A percentile compares a stretch with the other conserved stretches of the same genome.
Conservation (phyloP, 2,113 vertebrate species). For the Anthoscopus minutus region DNA sequence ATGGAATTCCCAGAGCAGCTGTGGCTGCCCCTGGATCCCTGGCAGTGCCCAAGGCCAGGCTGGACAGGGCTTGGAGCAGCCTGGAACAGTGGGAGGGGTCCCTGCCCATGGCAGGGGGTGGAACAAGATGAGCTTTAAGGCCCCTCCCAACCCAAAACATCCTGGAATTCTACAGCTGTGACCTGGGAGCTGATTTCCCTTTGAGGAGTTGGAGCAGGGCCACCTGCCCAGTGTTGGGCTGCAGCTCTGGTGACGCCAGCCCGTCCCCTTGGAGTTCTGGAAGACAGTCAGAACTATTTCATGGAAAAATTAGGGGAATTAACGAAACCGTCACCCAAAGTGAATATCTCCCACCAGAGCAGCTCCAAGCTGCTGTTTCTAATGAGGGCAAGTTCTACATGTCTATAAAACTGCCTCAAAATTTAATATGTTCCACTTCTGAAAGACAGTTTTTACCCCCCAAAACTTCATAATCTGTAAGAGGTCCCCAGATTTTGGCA, state of each 20-base stretch:
- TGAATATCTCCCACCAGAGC: no score
- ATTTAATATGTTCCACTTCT: neutral
- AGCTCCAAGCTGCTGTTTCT: neutral
- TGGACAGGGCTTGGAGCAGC: rapidly evolving
- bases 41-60: rapidly evolving
- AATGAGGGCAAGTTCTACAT: neutral
- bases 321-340: rapidly evolving
- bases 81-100: rapidly evolving
- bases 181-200: neutral
- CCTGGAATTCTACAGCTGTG: rapidly evolving
- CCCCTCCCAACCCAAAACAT: neutral
- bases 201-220: rapidly evolving
- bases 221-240: neutral
- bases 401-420: neutral
- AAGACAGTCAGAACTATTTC: neutral
- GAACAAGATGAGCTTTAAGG: rapidly evolving
- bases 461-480: neutral
- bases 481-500: neutral
- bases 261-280: rapidly evolving
- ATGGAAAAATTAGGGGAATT: neutral
- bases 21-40: neutral
- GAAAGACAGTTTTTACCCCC: neutral
- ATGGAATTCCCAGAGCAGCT: rapidly evolving
- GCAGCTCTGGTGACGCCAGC: neutral
- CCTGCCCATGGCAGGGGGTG: no score